Conservation (phyloP, 2,797 vertebrate species). For the Hippopotamyrus pictus region DNA sequence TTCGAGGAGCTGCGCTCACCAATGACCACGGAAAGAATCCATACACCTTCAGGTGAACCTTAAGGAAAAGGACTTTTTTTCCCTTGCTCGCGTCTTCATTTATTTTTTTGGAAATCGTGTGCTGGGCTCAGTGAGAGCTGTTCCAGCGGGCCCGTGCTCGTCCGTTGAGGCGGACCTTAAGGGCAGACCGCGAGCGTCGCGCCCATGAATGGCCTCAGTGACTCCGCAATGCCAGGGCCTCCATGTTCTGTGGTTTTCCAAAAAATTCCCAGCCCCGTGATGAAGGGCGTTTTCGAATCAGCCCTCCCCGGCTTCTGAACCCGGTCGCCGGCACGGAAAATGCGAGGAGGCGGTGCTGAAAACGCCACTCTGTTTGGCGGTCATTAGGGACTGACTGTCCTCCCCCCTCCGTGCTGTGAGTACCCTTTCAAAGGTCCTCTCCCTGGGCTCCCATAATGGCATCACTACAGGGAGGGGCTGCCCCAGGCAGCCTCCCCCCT, state of each 20-base stretch:
- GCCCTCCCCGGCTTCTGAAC: background rate
- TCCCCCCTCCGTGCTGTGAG: constrained; percentile 37
- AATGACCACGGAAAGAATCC: background rate
- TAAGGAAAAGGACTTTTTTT: background rate
- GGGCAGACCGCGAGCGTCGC: background rate
- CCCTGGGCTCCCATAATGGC: background rate
- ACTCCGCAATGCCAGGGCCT: background rate
- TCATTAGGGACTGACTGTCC: constrained; percentile 32
- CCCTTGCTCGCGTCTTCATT: background rate
- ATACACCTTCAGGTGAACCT: background rate
- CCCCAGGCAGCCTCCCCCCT: background rate
- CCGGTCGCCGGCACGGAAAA: constrained; percentile 42
- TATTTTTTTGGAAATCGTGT: background rate
- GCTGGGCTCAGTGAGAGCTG: background rate
- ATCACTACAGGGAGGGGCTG: background rate
- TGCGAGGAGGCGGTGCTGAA: constrained; percentile 42
- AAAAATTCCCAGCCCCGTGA: background rate
- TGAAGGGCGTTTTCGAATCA: constrained; percentile 31
- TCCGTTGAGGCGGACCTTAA: background rate
- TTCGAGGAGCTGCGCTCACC: background rate
- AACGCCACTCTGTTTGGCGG: constrained; percentile 44
- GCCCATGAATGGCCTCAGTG: background rate
- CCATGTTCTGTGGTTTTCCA: background rate
- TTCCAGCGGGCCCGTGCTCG: background rate
- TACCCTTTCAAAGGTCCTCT: constrained; percentile 41